Percentiles rank a stretch among this genome's conserved stretches.
phyloP scores from a whole-genome alignment of 2,888 invertebrate genomes.

The Caenorhabditis japonica region DNA sequence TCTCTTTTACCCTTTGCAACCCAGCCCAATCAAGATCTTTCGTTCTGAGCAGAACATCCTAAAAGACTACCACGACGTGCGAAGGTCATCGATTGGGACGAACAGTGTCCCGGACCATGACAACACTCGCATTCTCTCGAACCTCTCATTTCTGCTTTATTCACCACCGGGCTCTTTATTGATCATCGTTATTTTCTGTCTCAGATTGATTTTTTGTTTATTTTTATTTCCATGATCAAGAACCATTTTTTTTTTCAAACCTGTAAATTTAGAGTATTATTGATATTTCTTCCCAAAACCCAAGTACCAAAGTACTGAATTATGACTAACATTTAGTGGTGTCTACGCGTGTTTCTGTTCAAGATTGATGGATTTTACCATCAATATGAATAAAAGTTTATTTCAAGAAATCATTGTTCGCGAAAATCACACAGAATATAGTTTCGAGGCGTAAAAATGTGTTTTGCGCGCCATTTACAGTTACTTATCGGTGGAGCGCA shows the following conservation, averaged over 20 bases:
- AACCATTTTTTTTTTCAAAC: neutral
- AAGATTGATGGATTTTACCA: neutral
- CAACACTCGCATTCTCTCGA: neutral
- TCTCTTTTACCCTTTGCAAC: neutral
- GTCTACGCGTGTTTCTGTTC: slow-evolving; percentile 31
- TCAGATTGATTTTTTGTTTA: slow-evolving; percentile 24
- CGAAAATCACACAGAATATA: too few species aligned
- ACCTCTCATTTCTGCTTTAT: slow-evolving; percentile 42
- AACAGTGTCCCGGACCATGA: neutral
- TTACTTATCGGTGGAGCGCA: too few species aligned
- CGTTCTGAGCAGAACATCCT: too few species aligned
- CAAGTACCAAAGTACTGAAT: slow-evolving; percentile 15
- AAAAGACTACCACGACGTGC: too few species aligned
- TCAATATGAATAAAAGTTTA: slow-evolving; percentile 10
- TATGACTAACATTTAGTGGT: too few species aligned
- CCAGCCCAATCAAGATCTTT: slow-evolving; percentile 2
- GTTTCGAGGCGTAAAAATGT: too few species aligned
- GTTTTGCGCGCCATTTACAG: too few species aligned
- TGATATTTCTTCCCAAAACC: slow-evolving; percentile 7
- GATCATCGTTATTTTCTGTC: slow-evolving; percentile 37
- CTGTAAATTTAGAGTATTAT: slow-evolving; percentile 13
- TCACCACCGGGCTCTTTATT: slow-evolving; percentile 39
- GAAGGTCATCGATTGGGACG: too few species aligned
- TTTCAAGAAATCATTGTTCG: too few species aligned
- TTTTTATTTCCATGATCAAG: neutral